Evolutionary conservation across 2,113 vertebrate species (phyloP).

Genomic region (Cromileptes altivelis): DNA sequence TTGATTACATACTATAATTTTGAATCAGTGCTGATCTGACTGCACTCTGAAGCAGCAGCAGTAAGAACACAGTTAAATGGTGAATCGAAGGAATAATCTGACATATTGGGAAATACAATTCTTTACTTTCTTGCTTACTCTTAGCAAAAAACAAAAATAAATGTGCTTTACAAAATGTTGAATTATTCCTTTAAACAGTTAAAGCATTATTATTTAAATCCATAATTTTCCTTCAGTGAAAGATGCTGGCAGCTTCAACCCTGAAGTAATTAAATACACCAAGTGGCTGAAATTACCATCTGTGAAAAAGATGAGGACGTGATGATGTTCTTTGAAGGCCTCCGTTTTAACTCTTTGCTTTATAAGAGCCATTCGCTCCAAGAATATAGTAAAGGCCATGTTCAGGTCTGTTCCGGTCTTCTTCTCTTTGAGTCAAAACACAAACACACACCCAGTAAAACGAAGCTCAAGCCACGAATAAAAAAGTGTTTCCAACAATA

Average conservation of each 20-base stretch:
- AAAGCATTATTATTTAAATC: neutral
- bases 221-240: neutral
- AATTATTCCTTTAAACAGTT: neutral
- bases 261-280: neutral
- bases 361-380: slow-evolving; percentile 65
- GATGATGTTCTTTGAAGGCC: slow-evolving; percentile 67
- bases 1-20: neutral
- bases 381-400: slow-evolving; percentile 56
- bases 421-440: slow-evolving; percentile 41
- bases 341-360: neutral
- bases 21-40: slow-evolving; percentile 1
- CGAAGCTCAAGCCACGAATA: neutral
- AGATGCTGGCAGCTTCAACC: neutral
- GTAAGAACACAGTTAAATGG: neutral
- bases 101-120: neutral
- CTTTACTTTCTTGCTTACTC: neutral
- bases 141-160: neutral
- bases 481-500: neutral
- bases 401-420: slow-evolving; percentile 81
- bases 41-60: neutral
- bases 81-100: neutral
- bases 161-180: no score
- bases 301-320: slow-evolving; percentile 82
- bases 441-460: neutral
- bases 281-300: slow-evolving; percentile 78